Percentiles rank a stretch among this genome's conserved stretches.
Conservation (phyloP, 2,113 vertebrate species). For the Chloroceryle aenea region DNA sequence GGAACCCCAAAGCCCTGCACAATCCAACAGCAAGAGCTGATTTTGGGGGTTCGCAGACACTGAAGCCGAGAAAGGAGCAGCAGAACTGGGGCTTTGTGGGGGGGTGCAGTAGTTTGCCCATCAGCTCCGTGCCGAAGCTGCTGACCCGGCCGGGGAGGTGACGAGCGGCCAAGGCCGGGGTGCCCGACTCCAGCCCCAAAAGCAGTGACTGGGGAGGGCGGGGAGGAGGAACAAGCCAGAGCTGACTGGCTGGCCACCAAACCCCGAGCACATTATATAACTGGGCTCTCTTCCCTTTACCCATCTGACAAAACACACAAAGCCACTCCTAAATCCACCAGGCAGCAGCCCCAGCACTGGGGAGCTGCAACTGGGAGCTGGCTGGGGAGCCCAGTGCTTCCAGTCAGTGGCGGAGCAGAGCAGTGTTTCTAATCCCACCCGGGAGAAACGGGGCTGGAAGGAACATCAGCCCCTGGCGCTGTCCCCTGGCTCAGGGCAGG, state of each 20-base stretch:
- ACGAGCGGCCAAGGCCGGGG: not conserved
- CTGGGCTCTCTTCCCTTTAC: constrained; percentile 31
- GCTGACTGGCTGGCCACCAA: constrained; percentile 15
- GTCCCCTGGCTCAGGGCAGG: not conserved
- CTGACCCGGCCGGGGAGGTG: not conserved
- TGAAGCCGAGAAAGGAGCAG: not conserved
- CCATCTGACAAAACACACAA: constrained; percentile 34
- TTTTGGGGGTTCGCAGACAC: not conserved
- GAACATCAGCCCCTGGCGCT: not conserved
- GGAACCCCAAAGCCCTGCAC: not conserved
- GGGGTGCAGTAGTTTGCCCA: not conserved
- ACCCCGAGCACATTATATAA: not conserved
- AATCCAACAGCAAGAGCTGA: not conserved
- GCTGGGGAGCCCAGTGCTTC: not conserved
- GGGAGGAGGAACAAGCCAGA: not conserved
- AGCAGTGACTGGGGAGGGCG: not conserved
- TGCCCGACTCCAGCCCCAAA: not conserved
- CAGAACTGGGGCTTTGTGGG: not conserved
- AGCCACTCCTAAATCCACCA: constrained; percentile 7
- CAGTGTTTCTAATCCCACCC: not conserved
- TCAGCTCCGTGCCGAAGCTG: rapidly evolving
- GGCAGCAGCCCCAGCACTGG: not conserved
- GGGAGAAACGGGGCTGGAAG: not conserved
- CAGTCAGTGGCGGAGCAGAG: not conserved
- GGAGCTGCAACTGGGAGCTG: not conserved